Conservation (phyloP, 2,888 invertebrate species). For the Rosalia funebris region DNA sequence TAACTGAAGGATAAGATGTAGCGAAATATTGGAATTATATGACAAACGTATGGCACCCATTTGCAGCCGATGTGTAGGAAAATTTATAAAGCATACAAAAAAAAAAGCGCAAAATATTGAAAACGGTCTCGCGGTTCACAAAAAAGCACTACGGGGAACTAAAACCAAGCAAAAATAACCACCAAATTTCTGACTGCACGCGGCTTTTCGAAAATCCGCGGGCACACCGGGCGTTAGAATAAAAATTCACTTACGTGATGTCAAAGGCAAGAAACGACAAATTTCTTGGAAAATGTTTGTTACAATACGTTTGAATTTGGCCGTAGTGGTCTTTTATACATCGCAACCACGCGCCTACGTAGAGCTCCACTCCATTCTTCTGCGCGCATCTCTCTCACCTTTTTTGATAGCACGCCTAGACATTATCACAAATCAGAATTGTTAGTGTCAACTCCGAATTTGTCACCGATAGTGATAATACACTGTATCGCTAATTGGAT, state of each 20-base stretch:
- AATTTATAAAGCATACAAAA: background rate
- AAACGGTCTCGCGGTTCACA: background rate
- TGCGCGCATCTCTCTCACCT: conserved; percentile 14
- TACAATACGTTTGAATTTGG: conserved; percentile 36
- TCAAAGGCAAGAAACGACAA: conserved; percentile 23
- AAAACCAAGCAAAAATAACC: background rate
- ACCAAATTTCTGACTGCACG: background rate
- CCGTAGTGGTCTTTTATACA: conserved; percentile 36
- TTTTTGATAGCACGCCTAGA: conserved; percentile 16
- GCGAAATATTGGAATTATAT: too few species aligned
- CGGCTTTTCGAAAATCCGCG: background rate
- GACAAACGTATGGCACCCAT: background rate
- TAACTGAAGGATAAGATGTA: too few species aligned
- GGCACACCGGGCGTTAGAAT: conserved; percentile 8
- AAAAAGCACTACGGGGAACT: background rate
- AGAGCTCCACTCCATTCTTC: conserved; percentile 2
- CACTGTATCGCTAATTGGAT: conserved; percentile 8
- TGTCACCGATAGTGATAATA: conserved; percentile 6
- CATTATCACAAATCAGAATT: conserved; percentile 12
- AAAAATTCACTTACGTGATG: conserved; percentile 36
- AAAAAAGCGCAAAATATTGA: background rate
- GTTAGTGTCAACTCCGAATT: conserved; percentile 11
- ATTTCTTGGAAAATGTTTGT: conserved; percentile 35
- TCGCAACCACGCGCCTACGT: conserved; percentile 34
- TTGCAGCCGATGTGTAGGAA: too few species aligned